Evolutionary conservation across 2,888 invertebrate species (phyloP).

Genomic region (Epirrhoe tristata): DNA sequence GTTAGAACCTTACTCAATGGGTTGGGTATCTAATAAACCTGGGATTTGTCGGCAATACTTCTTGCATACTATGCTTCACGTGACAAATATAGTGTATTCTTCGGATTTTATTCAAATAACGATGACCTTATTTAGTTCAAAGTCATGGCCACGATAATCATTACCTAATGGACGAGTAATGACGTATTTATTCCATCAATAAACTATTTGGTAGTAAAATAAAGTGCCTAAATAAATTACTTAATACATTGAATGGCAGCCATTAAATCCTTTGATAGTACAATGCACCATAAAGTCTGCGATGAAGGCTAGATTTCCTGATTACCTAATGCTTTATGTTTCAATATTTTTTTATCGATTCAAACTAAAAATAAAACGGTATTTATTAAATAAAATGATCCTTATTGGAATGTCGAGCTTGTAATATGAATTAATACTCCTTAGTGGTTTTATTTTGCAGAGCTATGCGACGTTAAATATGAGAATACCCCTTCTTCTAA

Average conservation of each 20-base stretch:
- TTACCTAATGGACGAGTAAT: conserved; percentile 19
- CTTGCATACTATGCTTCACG: not conserved
- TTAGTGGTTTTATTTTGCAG: conserved; percentile 6
- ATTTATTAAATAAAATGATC: not conserved
- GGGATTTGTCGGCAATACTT: not conserved
- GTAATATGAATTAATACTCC: conserved; percentile 3
- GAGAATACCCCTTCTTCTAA: conserved; percentile 9
- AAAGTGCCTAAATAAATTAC: conserved; percentile 13
- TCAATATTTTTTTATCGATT: no score
- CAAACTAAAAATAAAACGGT: not conserved
- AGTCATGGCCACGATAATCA: conserved; percentile 12
- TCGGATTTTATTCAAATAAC: not conserved
- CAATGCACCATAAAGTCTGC: conserved; percentile 5
- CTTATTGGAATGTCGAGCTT: not conserved
- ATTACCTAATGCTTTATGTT: conserved; percentile 3
- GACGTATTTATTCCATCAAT: conserved; percentile 8
- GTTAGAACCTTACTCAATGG: not conserved
- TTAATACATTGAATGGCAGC: conserved; percentile 11
- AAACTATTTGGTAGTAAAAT: conserved; percentile 13
- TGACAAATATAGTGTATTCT: not conserved
- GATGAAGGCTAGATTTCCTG: conserved; percentile 11
- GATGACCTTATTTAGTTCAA: conserved; percentile 4
- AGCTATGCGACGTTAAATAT: conserved; percentile 9
- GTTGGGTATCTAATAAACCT: not conserved
- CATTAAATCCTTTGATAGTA: conserved; percentile 12